A percentile compares a stretch with the other conserved stretches of the same genome.
Conservation (phyloP, 2,888 invertebrate genomes). For the Coremacera marginata region DNA sequence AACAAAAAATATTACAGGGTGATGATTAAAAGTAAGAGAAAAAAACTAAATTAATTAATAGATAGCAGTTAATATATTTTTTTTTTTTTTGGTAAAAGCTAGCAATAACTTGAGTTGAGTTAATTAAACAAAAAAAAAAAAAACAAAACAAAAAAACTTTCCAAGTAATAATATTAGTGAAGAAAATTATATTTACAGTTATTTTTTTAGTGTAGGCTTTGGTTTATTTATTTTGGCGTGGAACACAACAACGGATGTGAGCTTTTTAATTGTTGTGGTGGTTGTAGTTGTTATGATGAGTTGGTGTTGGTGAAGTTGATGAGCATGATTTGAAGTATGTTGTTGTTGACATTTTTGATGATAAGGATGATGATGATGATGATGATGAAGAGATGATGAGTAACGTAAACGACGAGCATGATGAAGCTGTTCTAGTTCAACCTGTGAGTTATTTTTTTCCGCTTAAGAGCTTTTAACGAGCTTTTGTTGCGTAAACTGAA, state of each 20-base stretch:
- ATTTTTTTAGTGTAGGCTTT: slow-evolving; percentile 54
- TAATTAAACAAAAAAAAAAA: slow-evolving; percentile 21
- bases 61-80: neutral
- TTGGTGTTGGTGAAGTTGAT: slow-evolving; percentile 40
- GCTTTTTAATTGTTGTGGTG: slow-evolving; percentile 44
- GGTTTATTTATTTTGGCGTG: slow-evolving; percentile 41
- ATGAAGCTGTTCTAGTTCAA: neutral
- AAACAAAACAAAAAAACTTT: slow-evolving; percentile 9
- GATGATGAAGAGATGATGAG: slow-evolving; percentile 16
- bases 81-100: slow-evolving; percentile 2
- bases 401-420: neutral
- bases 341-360: slow-evolving; percentile 3
- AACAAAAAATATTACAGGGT: slow-evolving; percentile 9
- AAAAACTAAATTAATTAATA: neutral
- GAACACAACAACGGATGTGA: slow-evolving; percentile 29
- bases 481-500: neutral
- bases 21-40: slow-evolving; percentile 1
- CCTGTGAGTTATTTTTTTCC: too few species aligned
- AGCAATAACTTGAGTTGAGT: slow-evolving; percentile 10
- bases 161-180: slow-evolving; percentile 23
- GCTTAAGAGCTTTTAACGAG: neutral
- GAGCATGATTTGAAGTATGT: slow-evolving; percentile 28
- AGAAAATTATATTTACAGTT: slow-evolving; percentile 63
- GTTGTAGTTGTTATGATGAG: slow-evolving; percentile 27
- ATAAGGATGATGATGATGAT: slow-evolving; percentile 30